Base-by-base conservation (phyloP, 2,113 vertebrate species). In the Agelaius tricolor region DNA sequence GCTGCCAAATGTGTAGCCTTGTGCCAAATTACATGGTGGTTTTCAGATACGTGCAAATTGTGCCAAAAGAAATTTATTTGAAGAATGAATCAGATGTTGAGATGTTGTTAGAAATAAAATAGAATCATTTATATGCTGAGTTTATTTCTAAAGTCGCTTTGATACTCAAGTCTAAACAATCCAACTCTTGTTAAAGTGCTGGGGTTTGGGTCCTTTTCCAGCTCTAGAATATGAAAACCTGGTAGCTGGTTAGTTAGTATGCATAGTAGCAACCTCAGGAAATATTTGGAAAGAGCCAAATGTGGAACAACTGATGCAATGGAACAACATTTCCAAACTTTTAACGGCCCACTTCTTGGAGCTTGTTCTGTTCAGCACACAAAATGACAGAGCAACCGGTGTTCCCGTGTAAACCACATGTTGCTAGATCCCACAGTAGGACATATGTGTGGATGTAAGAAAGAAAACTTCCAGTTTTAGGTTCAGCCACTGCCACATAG, bases 31-130 rank as follows among this genome's bases (percentile, higher is more conserved):
- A 58, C 2, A 3, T 71, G 28, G 55, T 62, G 47, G 46, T 84
- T 92, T 94, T 92, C 79, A 80, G 57, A 52, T 31, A 74, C 2
- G 33, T 46, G 17, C 16, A 57, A 66, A 71, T 66, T 58, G 24
- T 51, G 79, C 72, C 90, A 72, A 41, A 76, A 78, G 13, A 57
- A 24, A 80, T 90, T 93, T 93, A 66, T 83, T 88, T 80, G 44
- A 74, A 94, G 15, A 86, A 77, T 59, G 0, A 77, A 89, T 91
- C 69, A 84, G 46, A 39, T 84, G 51, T 78, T 71, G 61, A 81
- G 79, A 66, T 54, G 51, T 65, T 83, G 37, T 33, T 76, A 39
- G 14, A 77, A 92, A 86, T 66, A 74, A 91, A 96, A 85, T 44
- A 68, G 26, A 37, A 72, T 24, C 47, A 31, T 81, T 93, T 90